Base-by-base conservation (phyloP, 53 echinoderm and acorn worm genomes). In the Holothuria scabra region DNA sequence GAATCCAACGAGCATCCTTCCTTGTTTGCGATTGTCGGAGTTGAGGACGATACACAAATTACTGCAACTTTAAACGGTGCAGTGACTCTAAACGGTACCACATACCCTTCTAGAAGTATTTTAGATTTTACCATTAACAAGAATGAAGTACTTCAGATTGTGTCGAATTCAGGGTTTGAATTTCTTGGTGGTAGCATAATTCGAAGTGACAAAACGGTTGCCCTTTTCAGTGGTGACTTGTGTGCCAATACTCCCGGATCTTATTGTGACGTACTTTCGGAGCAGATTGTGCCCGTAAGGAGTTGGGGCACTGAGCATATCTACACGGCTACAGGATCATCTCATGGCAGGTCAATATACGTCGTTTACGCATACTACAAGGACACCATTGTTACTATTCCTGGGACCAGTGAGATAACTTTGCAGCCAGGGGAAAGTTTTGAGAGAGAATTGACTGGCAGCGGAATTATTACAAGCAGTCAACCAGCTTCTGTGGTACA, bases 241-340 rank as follows among this genome's bases (percentile, higher is more conserved):
- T 91, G 91, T 30, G 84, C 37, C 49, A 26, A 48, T 1, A 88
- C 80, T 8, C 81, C 64, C 5, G 65, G 85, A 1, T 88, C 91
- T 12, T 4, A 19, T 48, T 91, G 91, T 61, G 88, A 91, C 62
- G 84, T 66, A 6, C 31, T 88, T 46, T 66, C 67, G 0, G 91
- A 91, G 52, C 91, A 91, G 34, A 66, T 72, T 18, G 81, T 91
- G 23, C 91, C 91, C 0, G 88, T 91, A 0, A 69, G 85, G 22
- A 91, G 91, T 74, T 91, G 91, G 91, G 85, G 91, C 12, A 66
- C 70, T 21, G 80, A 22, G 16, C 83, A 91, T 30, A 85, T 91
- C 29, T 91, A 91, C 56, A 85, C 85, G 0, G 57, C 88, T 59
- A 84, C 72, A 21, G 79, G 57, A 35, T 24, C 26, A 35, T 0